Evolutionary conservation across 2,888 invertebrate genomes (phyloP).

Genomic region (Mythimna loreyi): DNA sequence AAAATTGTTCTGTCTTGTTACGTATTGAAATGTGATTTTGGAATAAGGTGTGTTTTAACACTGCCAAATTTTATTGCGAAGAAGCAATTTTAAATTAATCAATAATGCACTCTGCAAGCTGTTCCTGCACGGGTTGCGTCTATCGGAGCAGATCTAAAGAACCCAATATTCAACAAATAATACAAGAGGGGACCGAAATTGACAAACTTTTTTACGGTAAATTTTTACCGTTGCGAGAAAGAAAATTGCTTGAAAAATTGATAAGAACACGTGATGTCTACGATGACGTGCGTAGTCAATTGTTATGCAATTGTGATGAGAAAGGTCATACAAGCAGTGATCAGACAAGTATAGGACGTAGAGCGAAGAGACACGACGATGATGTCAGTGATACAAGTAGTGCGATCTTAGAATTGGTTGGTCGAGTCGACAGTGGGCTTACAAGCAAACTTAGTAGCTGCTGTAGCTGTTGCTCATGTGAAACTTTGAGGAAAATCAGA

Average conservation of each 20-base stretch:
- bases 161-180: conserved; percentile 49
- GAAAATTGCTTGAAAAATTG: conserved; percentile 73
- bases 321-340: conserved; percentile 60
- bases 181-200: conserved; percentile 63
- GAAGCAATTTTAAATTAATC: conserved; percentile 23
- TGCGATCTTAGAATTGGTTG: conserved; percentile 65
- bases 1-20: conserved; percentile 46
- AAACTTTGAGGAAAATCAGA: conserved; percentile 59
- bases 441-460: conserved; percentile 65
- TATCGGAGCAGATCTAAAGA: conserved; percentile 58
- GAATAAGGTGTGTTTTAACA: conserved; percentile 41
- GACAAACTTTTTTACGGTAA: conserved; percentile 72
- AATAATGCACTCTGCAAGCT: conserved; percentile 57
- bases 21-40: conserved; percentile 31
- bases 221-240: conserved; percentile 73
- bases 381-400: conserved; percentile 56
- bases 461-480: conserved; percentile 71
- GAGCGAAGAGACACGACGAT: conserved; percentile 44
- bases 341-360: conserved; percentile 29
- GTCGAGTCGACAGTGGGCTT: conserved; percentile 72
- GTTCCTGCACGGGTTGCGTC: conserved; percentile 70
- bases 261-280: conserved; percentile 74
- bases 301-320: conserved; percentile 52
- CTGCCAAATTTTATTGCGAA: conserved; percentile 31
- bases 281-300: conserved; percentile 72